Base-by-base conservation (phyloP, 2,797 vertebrate genomes). In the Syncerus caffer region DNA sequence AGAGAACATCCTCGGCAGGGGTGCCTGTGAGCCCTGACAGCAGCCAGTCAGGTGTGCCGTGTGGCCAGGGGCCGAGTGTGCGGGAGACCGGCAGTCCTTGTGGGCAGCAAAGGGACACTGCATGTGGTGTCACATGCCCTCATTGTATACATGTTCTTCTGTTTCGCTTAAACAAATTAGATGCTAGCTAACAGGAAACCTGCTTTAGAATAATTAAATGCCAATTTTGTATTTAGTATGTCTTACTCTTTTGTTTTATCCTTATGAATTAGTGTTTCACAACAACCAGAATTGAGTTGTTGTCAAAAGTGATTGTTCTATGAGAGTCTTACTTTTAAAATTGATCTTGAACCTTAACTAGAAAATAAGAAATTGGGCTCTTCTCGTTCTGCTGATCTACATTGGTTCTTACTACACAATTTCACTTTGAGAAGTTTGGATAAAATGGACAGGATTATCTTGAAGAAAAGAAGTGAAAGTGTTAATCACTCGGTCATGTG, bases 161-260 rank as follows among this genome's bases (percentile, higher is more conserved):
- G 15, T 89, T 93, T 85, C 42, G 64, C 62, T 96, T 64, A 29
- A 90, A 85, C 38, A 89, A 90, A 53, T 60, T 42, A 84, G 50
- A 78, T 95, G 58, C 79, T 85, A 53, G 88, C 45, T 64, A 90
- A 50, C 47, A 45, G 64, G 29, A 86, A 15, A 27, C 23, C 71
- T 91, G 47, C 50, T 86, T 57, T 53, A 91, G 25, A 93, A 62
- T 76, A 78, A 38, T 55, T 93, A 87, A 83, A 58, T 76, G 51
- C 15, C 58, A 85, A 8, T 85, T 91, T 89, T 93, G 15, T 90
- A 10, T 83, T 84, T 15, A 90, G 3, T 84, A 53, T 45, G 19
- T 87, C 34, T 83, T 67, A 57, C 7, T 74, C n/a, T 53, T 85
- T 90, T 90, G 53, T 60, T 91, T 96, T 95, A 95, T 62, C 31